Evolutionary conservation across 2,888 invertebrate genomes (phyloP), one percentile per base, ranked within the genome.

Genomic region (Mycalesis mineus): DNA sequence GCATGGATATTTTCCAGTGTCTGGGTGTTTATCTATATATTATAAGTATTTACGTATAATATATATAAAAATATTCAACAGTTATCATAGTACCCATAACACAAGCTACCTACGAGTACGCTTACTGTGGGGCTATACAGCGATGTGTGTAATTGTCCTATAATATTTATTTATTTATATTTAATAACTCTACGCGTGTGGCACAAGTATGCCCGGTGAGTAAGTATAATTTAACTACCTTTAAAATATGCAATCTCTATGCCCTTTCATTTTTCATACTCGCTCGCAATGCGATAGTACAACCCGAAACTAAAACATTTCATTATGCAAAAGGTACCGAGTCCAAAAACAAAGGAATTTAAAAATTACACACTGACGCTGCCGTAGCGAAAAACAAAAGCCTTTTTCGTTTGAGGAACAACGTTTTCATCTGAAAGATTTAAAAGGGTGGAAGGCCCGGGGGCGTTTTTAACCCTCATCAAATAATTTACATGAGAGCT

Each of bases 401-500:
- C 52, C 50, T 58, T 51, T 58, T 59, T 61, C 55, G 61, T 62
- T 53, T 48, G 61, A 65, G 56, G 49, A 63, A 63, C 41, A 63
- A 60, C 55, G 62, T 66, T 62, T 64, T 64, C 65, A 62, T 65
- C 62, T 65, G 55, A 62, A 64, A 65, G 66, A 63, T 68, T 65
- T 66, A 65, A 65, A 65, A 64, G 60, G 65, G 60, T 64, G 63
- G 57, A 64, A 61, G 57, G 53, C 60, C 66, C 58, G 13, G 37
- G 62, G 64, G 65, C 62, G 55, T 62, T 65, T 66, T 65, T 60
- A 63, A 68, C 65, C 66, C 66, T 68, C 59, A 64, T 68, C 64
- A 68, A 66, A 64, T 67, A 67, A 68, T 68, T 66, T 67, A 66
- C 65, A 65, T 68, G 64, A 67, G 65, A 63, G 65, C 60, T 60